Percentiles rank a stretch among this genome's conserved stretches.
Evolutionary conservation across 2,797 vertebrate genomes (phyloP).

Genomic region (Zalophus californianus): DNA sequence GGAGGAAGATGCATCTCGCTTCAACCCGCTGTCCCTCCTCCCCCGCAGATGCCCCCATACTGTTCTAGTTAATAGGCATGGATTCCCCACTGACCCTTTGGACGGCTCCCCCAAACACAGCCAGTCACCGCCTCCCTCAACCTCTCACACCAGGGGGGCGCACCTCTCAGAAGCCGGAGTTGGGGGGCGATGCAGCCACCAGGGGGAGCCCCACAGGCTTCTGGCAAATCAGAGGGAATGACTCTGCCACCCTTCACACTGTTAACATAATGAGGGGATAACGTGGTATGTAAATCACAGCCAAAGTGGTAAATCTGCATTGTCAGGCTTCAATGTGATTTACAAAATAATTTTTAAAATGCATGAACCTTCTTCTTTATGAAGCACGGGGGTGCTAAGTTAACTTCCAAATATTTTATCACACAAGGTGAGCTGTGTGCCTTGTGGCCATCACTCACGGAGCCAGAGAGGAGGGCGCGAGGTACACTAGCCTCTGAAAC

Average conservation of each 20-base stretch:
- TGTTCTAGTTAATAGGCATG: conserved; percentile 48
- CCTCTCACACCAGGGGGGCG: not conserved
- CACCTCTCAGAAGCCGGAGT: accelerated
- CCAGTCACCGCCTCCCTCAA: not conserved
- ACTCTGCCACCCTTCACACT: conserved; percentile 39
- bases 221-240: conserved; percentile 53
- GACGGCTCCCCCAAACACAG: not conserved
- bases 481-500: conserved; percentile 56
- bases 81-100: not conserved
- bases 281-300: conserved; percentile 75
- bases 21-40: not conserved
- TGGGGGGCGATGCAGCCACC: not conserved
- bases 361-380: conserved; percentile 85
- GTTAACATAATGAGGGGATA: conserved; percentile 62
- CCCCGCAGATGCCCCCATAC: not conserved
- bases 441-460: conserved; percentile 72
- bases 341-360: conserved; percentile 88
- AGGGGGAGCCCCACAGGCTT: not conserved
- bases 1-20: not conserved
- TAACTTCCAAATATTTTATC: conserved; percentile 86
- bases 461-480: conserved; percentile 20
- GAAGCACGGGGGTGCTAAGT: conserved; percentile 82
- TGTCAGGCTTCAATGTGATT: conserved; percentile 86
- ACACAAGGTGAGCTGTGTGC: conserved; percentile 74
- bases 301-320: conserved; percentile 84